Evolutionary conservation across 2,113 vertebrate genomes (phyloP), one percentile per base, ranked within the genome.

Genomic region (Gavialis gangeticus): DNA sequence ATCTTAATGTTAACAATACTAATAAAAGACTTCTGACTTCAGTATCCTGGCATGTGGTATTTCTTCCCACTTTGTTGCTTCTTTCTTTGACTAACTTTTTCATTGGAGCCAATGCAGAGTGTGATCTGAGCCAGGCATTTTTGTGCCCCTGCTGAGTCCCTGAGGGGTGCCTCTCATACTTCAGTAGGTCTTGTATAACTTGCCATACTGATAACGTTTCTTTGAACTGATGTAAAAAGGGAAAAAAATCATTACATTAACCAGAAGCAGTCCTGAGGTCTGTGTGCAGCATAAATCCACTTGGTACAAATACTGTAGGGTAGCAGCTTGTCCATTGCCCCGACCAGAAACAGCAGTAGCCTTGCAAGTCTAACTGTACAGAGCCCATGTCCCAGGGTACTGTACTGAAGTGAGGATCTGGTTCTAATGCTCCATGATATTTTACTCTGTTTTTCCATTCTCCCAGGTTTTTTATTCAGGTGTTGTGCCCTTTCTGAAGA

Each of bases 21-120:
- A 91, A 82, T 95, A 96, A 94, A 95, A 79, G 63, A 24, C 59
- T 93, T 18, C 27, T 16, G 22, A 64, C 55, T 64, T 91, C 85
- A 3, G 30, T 54, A n/a, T 81, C 58, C 59, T 95, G 62, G 27
- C 10, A 0, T 4, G 69, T 88, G 54, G 6, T 71, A n/a, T 2
- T 84, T 77, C 78, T 63, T 60, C 37, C 84, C 28, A 1, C 6
- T 21, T 30, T 19, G 18, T 67, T 3, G 4, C 2, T 46, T 64
- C 25, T 12, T 71, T 17, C 37, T 2, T 2, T 28, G 55, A 2
- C 21, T 15, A 54, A 54, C 46, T 64, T 9, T 3, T 60, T 73
- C 60, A 27, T 21, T 46, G 46, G 46, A 46, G 46, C 46, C 46
- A 46, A 46, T 46, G 46, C 46, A 46, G 9, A 46, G 46, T 46